Base-by-base conservation (phyloP, 2,797 vertebrate genomes). In the Scomberomorus guttatus region DNA sequence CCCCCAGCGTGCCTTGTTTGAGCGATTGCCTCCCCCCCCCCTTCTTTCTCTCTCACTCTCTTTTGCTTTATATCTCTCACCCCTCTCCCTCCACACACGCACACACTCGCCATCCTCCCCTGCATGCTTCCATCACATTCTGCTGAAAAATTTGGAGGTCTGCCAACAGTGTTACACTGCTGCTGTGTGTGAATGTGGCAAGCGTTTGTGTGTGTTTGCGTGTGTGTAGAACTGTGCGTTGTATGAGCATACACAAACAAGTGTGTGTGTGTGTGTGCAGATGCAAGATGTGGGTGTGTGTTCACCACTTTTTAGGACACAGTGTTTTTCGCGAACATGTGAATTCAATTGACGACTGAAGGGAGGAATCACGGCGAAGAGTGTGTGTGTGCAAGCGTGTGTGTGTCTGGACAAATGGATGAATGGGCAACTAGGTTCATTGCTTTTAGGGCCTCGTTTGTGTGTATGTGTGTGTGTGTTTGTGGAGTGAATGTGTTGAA, bases 301-400 rank as follows among this genome's bases (percentile, higher is more conserved):
- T 77, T 75, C 42, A 17, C 14, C 27, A 73, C 64, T 72, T 79
- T 84, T 77, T 71, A 83, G 75, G 76, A 66, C 32, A 27, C 12
- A 27, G 37, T 54, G 55, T 77, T 90, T 87, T 79, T 88, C 58
- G 37, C 12, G 27, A 86, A 81, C 79, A 88, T 82, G 80, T 88
- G 88, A 89, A 89, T 90, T 90, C 81, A 90, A 85, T 89, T 88
- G 86, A 86, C 24, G 67, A 78, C 37, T 77, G 75, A 85, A 64
- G 82, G 72, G 44, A 79, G 73, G 85, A 64, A 80, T 81, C 72
- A 69, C 5, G 5, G 58, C 79, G 32, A 71, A n/a, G 57, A 50
- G 57, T 17, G 39, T 24, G 27, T 59, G 39, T 59, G 42, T 55
- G 46, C 57, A 25, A 14, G 24, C 32, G 39, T 48, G 60, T 50